Base-by-base conservation (phyloP, 1,140 invertebrate species). In the Leucophenga varia region DNA sequence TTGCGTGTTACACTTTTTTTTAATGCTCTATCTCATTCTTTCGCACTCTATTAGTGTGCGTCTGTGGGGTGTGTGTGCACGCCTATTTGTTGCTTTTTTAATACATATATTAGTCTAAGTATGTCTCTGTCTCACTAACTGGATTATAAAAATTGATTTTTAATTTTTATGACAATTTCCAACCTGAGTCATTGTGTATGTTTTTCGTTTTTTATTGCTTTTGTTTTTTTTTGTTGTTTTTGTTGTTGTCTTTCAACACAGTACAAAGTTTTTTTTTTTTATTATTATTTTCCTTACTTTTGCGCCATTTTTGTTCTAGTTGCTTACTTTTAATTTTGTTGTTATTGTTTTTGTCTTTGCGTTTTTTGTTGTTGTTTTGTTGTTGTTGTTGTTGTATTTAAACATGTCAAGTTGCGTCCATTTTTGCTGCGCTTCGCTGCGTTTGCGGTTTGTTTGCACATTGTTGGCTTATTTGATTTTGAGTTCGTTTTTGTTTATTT, bases 141-240 rank as follows among this genome's bases (percentile, higher is more conserved):
- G 67, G 67, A 71, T 71, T 71, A 71, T 63, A 71, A 69, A 71
- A 67, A 71, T 71, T 71, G 67, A 71, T 71, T 71, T 71, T 71
- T 71, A 71, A 71, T 68, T 68, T 71, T 71, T 71, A 68, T 71
- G 67, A 71, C 67, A 71, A 64, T 64, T 63, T 67, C 57, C 56
- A 58, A 58, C 52, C 20, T 59, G 56, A 67, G 57, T 64, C 52
- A 61, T 39, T 22, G 21, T 40, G 40, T 32, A n/a, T 22, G 8
- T 9, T 30, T 13, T 22, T 20, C 19, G 35, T 17, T 4, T 28
- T 28, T 40, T n/a, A 13, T 9, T 16, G 13, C 41, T 30, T 5
- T 43, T 3, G 22, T 13, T 18, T 31, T 25, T n/a, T 43, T n/a
- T 25, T 13, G 31, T 3, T 49, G 50, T 46, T 17, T 34, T 43